Base-by-base conservation (phyloP, 2,888 invertebrate species). In the Cosmia trapezina region DNA sequence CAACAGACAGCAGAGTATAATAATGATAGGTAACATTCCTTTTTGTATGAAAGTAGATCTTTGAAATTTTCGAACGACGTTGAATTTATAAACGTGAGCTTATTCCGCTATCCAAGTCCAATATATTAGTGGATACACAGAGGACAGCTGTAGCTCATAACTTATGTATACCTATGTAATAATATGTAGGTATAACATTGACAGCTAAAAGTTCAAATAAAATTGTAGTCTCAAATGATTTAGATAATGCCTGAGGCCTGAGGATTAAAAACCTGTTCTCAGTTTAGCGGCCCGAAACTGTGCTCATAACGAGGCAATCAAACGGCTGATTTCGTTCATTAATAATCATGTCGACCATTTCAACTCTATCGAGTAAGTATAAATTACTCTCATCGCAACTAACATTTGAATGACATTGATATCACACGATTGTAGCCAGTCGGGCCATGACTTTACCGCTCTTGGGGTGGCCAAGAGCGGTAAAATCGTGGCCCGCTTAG, bases 1-100 rank as follows among this genome's bases (percentile, higher is more conserved):
- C 83, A 89, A 49, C 83, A 85, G 43, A 70, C 86, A 33, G 87
- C 86, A 19, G 88, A 90, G 33, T 89, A 91, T 64, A 85, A 77
- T 65, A 88, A 87, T 60, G 90, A 91, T 72, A 90, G 89, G 93
- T 92, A 87, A 78, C 71, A 85, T 22, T 22, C 19, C 11, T 64
- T 68, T 60, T 61, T 70, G 12, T 57, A 22, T 37, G 17, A 28
- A 47, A 19, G 28, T 28, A 28, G 28, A 63, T 5, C 14, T n/a
- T 33, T 41, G 8, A 47, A 17, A 37, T 37, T 49, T 17, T 63
- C 17, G 41, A n/a, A 17, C 12, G 19, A 19, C 0, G 4, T 53
- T 63, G 6, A 49, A 61, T 47, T 43, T 54, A 53, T 37, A 51
- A 22, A 49, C 19, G 3, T 37, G 14, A 71, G 47, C n/a, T 54